Percentiles rank a stretch among this genome's conserved stretches.
Evolutionary conservation across 2,888 invertebrate species (phyloP).

Genomic region (Ophion ventricosus): DNA sequence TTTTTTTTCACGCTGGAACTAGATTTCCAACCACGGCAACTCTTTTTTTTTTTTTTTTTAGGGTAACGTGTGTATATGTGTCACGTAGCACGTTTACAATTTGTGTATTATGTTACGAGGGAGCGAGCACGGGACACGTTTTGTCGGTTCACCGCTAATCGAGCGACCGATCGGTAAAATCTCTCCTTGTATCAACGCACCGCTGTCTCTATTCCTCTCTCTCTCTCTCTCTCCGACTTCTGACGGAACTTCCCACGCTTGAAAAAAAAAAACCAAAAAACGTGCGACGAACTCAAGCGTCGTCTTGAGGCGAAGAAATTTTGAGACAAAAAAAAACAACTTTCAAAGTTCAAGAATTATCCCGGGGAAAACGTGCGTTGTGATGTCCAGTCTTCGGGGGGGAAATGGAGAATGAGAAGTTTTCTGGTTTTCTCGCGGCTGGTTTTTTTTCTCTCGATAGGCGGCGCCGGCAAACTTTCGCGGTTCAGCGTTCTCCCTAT

Average conservation of each 20-base stretch:
- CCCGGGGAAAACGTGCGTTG: not conserved
- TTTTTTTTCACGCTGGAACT: constrained; percentile 31
- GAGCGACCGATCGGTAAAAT: constrained; percentile 52
- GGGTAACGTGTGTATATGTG: not conserved
- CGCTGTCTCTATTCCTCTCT: constrained; percentile 39
- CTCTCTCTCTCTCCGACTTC: constrained; percentile 3
- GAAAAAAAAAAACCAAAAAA: not conserved
- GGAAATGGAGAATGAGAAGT: not conserved
- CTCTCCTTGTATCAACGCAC: not conserved
- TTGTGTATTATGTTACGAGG: constrained; percentile 46
- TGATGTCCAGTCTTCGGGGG: not conserved
- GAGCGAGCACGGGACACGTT: constrained; percentile 48
- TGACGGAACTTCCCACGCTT: constrained; percentile 64
- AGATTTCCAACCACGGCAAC: constrained; percentile 27
- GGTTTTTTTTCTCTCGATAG: constrained; percentile 19
- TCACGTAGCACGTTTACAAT: constrained; percentile 50
- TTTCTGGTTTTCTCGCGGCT: constrained; percentile 24
- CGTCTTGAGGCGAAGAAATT: not conserved
- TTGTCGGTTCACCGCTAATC: constrained; percentile 53
- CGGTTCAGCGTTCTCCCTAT: constrained; percentile 18
- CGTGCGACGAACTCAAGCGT: not conserved
- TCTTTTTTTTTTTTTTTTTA: constrained; percentile 21
- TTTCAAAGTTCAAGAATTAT: not conserved
- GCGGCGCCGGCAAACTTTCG: constrained; percentile 26
- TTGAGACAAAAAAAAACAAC: not conserved